Conservation (phyloP, 2,113 vertebrate species). For the Aegotheles bennettii region DNA sequence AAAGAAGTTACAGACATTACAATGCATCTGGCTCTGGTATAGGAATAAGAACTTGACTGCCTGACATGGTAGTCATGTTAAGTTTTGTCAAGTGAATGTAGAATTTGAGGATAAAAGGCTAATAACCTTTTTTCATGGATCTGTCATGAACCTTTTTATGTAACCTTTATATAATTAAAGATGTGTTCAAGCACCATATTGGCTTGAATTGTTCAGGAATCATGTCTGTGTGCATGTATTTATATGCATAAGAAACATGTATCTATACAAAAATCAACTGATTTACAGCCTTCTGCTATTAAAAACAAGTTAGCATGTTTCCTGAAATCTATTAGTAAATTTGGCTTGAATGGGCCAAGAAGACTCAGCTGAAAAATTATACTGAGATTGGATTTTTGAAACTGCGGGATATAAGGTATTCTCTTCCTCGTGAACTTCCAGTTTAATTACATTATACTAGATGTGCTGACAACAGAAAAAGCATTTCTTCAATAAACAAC, state of each 20-base stretch:
- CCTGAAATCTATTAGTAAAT: background rate
- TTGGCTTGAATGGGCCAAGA: background rate
- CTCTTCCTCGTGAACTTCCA: constrained; percentile 13
- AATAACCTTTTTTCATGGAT: background rate
- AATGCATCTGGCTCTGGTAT: background rate
- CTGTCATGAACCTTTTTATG: background rate
- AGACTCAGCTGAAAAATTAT: background rate
- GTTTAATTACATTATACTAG: constrained; percentile 12
- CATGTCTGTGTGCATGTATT: background rate
- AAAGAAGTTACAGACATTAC: background rate
- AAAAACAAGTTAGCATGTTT: background rate
- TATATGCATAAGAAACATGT: background rate
- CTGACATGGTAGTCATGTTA: background rate
- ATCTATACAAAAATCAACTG: background rate
- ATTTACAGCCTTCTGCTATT: background rate
- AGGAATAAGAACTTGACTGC: background rate
- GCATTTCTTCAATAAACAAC: background rate
- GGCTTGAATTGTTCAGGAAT: background rate
- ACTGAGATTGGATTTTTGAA: background rate
- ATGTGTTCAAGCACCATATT: background rate
- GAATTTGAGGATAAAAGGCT: background rate
- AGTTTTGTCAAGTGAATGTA: background rate
- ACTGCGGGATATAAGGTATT: background rate
- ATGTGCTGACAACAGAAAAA: constrained; percentile 16
- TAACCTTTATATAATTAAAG: background rate